phyloP scores from a whole-genome alignment of 2,888 invertebrate species.

The Cerastoderma edule region DNA sequence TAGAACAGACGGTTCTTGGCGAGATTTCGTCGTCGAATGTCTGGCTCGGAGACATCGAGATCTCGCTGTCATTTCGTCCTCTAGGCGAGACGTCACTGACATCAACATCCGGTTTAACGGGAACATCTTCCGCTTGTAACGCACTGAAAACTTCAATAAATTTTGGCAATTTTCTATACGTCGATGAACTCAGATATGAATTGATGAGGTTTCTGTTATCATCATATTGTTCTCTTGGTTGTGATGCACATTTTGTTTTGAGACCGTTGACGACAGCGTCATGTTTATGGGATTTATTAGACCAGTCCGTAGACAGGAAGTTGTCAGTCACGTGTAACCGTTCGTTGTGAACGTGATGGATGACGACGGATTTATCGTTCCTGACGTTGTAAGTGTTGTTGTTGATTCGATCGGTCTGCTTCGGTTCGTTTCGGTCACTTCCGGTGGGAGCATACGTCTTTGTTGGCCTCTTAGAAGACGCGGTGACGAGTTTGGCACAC shows the following conservation, averaged over 20 bases:
- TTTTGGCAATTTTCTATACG: slow-evolving; percentile 25
- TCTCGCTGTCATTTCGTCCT: no score
- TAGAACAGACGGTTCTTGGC: not conserved
- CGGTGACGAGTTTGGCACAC: slow-evolving; percentile 48
- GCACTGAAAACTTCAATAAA: slow-evolving; percentile 27
- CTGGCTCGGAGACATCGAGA: no score
- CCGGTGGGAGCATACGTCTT: not conserved
- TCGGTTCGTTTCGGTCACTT: not conserved
- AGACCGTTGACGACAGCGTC: not conserved
- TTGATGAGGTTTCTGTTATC: slow-evolving; percentile 17
- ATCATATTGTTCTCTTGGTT: slow-evolving; percentile 3
- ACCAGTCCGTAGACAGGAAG: slow-evolving; percentile 40
- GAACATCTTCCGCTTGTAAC: not conserved
- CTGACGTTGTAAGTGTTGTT: slow-evolving; percentile 18
- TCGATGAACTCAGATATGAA: slow-evolving; percentile 4
- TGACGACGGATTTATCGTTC: not conserved
- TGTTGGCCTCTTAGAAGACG: not conserved
- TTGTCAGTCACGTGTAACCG: slow-evolving; percentile 18
- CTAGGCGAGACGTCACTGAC: no score
- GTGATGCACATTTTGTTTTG: slow-evolving; percentile 1
- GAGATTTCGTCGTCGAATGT: no score
- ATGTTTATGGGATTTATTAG: slow-evolving; percentile 32
- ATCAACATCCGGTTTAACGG: no score
- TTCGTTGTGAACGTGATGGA: not conserved
- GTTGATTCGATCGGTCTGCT: slow-evolving; percentile 3